Evolutionary conservation across 2,888 invertebrate genomes (phyloP).

Genomic region (Operophtera brumata): DNA sequence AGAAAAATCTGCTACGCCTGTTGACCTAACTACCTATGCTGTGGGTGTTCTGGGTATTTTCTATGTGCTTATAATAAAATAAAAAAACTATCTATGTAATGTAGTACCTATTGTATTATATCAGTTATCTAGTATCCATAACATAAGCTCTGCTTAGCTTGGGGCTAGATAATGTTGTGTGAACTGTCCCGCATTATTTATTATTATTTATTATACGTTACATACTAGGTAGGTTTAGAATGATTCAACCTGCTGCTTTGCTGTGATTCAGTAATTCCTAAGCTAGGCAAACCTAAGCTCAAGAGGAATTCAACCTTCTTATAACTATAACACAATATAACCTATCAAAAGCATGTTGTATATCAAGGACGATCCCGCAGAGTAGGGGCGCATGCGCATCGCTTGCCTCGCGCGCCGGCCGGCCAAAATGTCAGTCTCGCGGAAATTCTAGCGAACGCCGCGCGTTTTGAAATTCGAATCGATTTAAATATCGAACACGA

Average conservation of each 20-base stretch:
- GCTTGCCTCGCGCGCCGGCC: slow-evolving; percentile 27
- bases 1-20: neutral
- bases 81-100: too few relatives aligned
- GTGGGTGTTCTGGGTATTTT: too few relatives aligned
- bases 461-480: slow-evolving; percentile 32
- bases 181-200: too few relatives aligned
- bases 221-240: too few relatives aligned
- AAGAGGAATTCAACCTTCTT: slow-evolving; percentile 4
- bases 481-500: slow-evolving; percentile 39
- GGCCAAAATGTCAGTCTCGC: slow-evolving; percentile 37
- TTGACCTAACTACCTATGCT: too few relatives aligned
- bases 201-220: too few relatives aligned
- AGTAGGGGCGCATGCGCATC: slow-evolving; percentile 36
- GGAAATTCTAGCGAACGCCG: slow-evolving; percentile 33
- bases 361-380: slow-evolving; percentile 32
- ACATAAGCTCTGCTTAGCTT: too few relatives aligned
- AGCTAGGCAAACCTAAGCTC: neutral
- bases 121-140: too few relatives aligned
- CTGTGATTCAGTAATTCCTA: neutral
- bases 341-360: slow-evolving; percentile 16
- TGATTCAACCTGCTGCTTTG: too few relatives aligned
- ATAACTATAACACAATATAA: slow-evolving; percentile 1
- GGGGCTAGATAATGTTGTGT: too few relatives aligned
- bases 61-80: too few relatives aligned
- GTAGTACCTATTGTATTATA: too few relatives aligned